Evolutionary conservation across 2,113 vertebrate genomes (phyloP), one percentile per base, ranked within the genome.

Genomic region (Psephotus haematonotus): DNA sequence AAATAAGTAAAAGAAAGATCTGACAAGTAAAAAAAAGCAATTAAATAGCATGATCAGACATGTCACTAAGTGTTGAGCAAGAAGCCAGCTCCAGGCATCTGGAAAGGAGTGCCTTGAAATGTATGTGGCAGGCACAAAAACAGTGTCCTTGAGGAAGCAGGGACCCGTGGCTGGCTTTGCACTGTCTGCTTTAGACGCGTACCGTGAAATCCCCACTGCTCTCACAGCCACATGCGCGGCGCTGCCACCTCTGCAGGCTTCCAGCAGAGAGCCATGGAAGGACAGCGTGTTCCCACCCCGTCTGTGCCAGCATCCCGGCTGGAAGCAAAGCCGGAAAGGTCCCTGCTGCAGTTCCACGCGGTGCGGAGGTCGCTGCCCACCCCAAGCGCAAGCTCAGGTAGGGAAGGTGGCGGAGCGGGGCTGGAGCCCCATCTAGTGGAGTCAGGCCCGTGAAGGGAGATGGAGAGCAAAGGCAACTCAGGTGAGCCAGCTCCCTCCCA

Each of bases 381-480:
- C 63, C 28, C 53, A 0, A 41, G 17, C 13, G 22, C 22, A 24
- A 15, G 57, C 5, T 16, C 20, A 22, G 22, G 19, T n/a, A 23
- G 20, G 14, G 57, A 3, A 59, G 33, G 55, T 15, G 55, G 5
- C 55, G 33, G 20, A 59, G 57, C 33, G 9, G 33, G 57, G 33
- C 57, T 35, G 57, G 76, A 81, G 90, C 90, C 82, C 90, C 90
- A 46, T 92, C 90, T 92, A 81, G 76, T 3, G 90, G 82, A 63
- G 18, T 31, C 52, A 1, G 63, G 52, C 11, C 57, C 22, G 4
- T 5, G 22, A 10, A 23, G 22, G 24, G 57, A 24, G 4, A 22
- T 35, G 33, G 33, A 24, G 57, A 10, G 57, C 15, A 23, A 59
- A 24, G 9, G 33, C 57, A 10, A 4, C 33, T 10, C 33, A 35